Evolutionary conservation across 2,797 vertebrate genomes (phyloP).

Genomic region (Sebastolobus alascanus): DNA sequence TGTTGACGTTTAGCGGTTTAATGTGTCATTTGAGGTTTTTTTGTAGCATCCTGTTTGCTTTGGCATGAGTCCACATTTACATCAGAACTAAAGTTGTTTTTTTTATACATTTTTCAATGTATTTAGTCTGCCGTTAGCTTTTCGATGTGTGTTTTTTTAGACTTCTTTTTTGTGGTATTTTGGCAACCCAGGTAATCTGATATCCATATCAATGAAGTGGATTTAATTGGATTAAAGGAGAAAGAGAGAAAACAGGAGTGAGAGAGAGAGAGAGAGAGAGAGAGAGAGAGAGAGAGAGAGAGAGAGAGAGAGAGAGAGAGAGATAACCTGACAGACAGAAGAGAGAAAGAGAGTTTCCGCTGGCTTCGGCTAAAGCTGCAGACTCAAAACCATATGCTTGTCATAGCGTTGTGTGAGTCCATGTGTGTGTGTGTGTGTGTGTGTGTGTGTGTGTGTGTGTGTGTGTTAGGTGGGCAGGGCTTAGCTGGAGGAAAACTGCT

Average conservation of each 20-base stretch:
- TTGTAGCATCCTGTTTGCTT: constrained; percentile 1
- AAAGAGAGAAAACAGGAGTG: constrained; percentile 21
- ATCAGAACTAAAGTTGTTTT: neutral
- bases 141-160: neutral
- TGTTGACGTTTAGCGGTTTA: neutral
- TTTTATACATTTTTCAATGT: too few relatives aligned
- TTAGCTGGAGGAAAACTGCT: constrained; percentile 80
- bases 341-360: constrained; percentile 71
- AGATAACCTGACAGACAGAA: constrained; percentile 47
- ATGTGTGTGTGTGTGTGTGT: constrained; percentile 67
- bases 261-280: neutral
- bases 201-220: constrained; percentile 31
- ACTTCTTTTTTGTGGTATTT: constrained; percentile 28
- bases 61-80: neutral
- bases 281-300: constrained; percentile 19
- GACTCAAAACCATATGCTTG: constrained; percentile 80
- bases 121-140: constrained; percentile 5
- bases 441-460: constrained; percentile 55
- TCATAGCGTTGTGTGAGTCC: constrained; percentile 66
- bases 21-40: neutral
- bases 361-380: constrained; percentile 71
- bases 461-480: constrained; percentile 80
- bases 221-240: constrained; percentile 62
- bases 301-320: constrained; percentile 25
- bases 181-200: constrained; percentile 39